Evolutionary conservation across 64 coral and sea anemone genomes (phyloP).

Genomic region (Anthopleura sola): DNA sequence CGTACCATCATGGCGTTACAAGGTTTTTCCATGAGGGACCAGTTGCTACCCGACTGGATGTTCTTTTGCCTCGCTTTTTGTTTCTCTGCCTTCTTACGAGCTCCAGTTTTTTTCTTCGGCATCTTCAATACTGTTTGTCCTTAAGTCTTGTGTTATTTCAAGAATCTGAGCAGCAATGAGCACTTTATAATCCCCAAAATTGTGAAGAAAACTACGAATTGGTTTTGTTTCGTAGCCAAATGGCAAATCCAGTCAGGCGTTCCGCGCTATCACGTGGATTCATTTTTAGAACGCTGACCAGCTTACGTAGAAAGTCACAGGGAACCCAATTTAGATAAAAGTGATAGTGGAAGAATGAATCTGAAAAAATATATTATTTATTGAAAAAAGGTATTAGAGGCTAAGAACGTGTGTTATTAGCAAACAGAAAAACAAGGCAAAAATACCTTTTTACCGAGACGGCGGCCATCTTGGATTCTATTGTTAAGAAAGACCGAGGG

Average conservation of each 20-base stretch:
- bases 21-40: constrained; percentile 58
- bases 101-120: constrained; percentile 99
- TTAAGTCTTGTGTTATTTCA: not conserved
- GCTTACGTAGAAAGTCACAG: not conserved
- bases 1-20: constrained; percentile 86
- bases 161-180: not conserved
- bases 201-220: not conserved
- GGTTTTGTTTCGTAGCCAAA: not conserved
- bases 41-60: constrained; percentile 51
- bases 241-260: not conserved
- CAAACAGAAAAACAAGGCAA: too few relatives aligned
- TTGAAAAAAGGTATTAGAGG: too few relatives aligned
- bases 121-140: constrained; percentile 28
- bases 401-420: too few relatives aligned
- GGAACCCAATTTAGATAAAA: too few relatives aligned
- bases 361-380: too few relatives aligned
- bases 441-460: too few relatives aligned
- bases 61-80: constrained; percentile 80
- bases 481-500: too few relatives aligned
- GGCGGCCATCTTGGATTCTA: too few relatives aligned
- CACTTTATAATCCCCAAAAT: not conserved
- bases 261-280: not conserved
- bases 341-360: too few relatives aligned
- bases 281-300: not conserved
- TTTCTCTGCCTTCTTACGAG: constrained; percentile 94